Percentiles rank a stretch among this genome's conserved stretches.
Evolutionary conservation across 2,113 vertebrate species (phyloP).

Genomic region (Mobula birostris): DNA sequence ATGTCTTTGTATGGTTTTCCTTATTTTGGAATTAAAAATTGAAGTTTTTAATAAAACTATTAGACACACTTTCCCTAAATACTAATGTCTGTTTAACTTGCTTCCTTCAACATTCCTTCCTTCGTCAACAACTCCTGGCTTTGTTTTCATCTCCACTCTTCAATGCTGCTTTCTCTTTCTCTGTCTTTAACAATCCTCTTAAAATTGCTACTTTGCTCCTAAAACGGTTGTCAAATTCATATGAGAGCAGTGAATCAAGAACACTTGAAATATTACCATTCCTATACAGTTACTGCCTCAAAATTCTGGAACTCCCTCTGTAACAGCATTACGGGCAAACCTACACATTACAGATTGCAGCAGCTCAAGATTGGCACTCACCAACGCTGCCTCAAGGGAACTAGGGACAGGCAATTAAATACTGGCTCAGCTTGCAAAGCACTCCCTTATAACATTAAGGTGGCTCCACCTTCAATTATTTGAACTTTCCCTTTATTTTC

Average conservation of each 20-base stretch:
- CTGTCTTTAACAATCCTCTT: neutral
- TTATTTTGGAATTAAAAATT: neutral
- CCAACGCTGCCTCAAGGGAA: no score
- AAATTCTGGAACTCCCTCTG: no score
- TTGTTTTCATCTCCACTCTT: no score
- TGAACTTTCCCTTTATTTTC: neutral
- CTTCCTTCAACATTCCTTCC: neutral
- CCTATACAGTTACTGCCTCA: no score
- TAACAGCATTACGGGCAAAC: no score
- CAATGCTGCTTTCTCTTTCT: neutral
- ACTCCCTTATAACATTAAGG: no score
- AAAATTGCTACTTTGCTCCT: neutral
- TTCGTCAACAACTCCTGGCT: neutral
- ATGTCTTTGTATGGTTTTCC: neutral
- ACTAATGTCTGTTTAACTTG: neutral
- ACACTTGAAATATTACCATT: no score
- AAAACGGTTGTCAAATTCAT: neutral
- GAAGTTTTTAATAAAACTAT: neutral
- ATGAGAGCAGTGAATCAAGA: no score
- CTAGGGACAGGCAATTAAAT: no score
- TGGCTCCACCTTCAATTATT: neutral
- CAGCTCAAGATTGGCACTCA: no score
- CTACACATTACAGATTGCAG: no score
- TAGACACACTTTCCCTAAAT: neutral
- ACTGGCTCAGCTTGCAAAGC: no score